phyloP scores from a whole-genome alignment of 1,140 invertebrate species.

The Caenorhabditis briggsae region DNA sequence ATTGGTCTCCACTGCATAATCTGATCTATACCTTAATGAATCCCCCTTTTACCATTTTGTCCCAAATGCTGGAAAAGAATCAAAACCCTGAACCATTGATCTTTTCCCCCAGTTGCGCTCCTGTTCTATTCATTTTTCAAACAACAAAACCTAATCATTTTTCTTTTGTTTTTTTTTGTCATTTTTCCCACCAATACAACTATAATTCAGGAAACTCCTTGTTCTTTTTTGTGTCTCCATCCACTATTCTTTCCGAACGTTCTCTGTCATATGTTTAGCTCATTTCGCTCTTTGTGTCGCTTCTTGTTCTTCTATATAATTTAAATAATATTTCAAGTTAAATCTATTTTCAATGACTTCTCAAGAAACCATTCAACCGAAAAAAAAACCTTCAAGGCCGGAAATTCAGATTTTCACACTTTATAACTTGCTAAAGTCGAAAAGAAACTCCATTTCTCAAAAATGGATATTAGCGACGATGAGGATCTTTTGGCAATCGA shows the following conservation, averaged over 20 bases:
- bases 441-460: background rate
- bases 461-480: constrained; percentile 25
- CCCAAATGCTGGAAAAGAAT: background rate
- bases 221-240: background rate
- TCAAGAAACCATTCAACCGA: background rate
- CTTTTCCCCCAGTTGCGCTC: too few relatives aligned
- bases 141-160: constrained; percentile 14
- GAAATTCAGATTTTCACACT: background rate
- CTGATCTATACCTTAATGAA: background rate
- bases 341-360: too few relatives aligned
- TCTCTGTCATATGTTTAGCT: constrained; percentile 42
- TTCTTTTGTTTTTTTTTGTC: background rate
- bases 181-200: background rate
- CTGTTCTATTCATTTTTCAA: constrained; percentile 24
- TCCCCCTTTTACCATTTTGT: background rate
- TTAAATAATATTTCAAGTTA: too few relatives aligned
- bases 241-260: background rate
- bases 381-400: background rate
- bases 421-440: too few relatives aligned
- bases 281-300: background rate
- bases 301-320: too few relatives aligned
- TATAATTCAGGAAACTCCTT: background rate
- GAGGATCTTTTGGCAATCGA: constrained; percentile 31
- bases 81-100: background rate
- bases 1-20: background rate